These are phyloP conservation scores for Embiotoca jacksoni DNA, from an alignment of 2,113 vertebrate species.

Conservation along the genomic window DNA sequence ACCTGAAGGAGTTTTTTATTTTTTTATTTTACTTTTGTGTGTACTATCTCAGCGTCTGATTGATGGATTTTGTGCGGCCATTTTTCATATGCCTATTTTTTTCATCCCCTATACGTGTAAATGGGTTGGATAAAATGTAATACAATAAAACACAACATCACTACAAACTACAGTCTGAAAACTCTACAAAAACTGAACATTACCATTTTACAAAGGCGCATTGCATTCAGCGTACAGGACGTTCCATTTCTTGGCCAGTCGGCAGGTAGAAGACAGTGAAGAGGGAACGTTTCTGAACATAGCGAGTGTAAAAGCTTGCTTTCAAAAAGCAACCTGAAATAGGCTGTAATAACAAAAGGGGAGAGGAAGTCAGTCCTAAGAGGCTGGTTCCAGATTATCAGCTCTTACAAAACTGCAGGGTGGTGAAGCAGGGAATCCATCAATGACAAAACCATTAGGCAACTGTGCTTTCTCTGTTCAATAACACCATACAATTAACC, in stretches of 20 bases:
- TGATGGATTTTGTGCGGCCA: neutral
- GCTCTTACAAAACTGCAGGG: slow-evolving; percentile 26
- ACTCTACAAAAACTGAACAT: neutral
- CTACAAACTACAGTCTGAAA: neutral
- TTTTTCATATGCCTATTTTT: neutral
- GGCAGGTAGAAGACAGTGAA: neutral
- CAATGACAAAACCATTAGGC: slow-evolving; percentile 51
- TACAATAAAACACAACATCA: neutral
- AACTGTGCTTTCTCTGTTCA: slow-evolving; percentile 32
- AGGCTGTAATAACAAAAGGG: slow-evolving; percentile 8
- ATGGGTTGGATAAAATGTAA: no score
- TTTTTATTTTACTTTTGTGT: neutral
- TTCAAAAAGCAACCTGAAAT: slow-evolving; percentile 9
- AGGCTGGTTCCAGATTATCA: slow-evolving; percentile 30
- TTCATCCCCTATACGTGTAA: neutral
- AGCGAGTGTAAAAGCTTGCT: slow-evolving; percentile 1
- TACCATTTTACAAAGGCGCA: neutral
- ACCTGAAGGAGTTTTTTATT: neutral
- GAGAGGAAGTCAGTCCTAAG: neutral
- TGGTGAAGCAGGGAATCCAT: slow-evolving; percentile 37
- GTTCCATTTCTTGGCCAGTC: neutral
- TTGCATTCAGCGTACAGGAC: slow-evolving; percentile 2
- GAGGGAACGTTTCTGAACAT: neutral
- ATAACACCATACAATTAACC: slow-evolving; percentile 45
- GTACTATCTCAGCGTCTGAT: neutral